Base-by-base conservation (phyloP, 2,797 vertebrate species). In the Aulostomus chinensis region DNA sequence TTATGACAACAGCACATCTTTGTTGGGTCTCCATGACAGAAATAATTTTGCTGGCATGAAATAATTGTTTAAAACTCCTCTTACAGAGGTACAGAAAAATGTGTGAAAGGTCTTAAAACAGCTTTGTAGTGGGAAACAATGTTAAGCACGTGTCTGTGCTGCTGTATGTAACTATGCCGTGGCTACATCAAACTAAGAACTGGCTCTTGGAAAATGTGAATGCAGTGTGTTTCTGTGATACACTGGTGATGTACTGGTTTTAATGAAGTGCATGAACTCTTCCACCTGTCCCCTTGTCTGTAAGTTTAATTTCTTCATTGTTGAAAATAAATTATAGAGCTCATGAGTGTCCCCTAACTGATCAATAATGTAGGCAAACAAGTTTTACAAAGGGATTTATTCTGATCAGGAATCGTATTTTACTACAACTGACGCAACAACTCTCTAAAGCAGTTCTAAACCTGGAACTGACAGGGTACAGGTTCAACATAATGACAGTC, bases 311-410 rank as follows among this genome's bases (percentile, higher is more conserved):
- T 57, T 59, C 29, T 51, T 39, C 9, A 28, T 24, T 50, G 37
- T 59, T 54, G n/a, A 11, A 73, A 65, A 60, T 16, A 46, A 35
- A 21, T 48, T 33, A 18, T 28, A 32, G 32, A 46, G 28, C 35
- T 17, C 9, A 25, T 33, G 2, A 2, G 3, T 5, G 12, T 17
- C 26, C 17, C 39, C 12, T 57, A 63, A 47, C 4, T 21, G 30
- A 75, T 52, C n/a, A 51, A 55, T 39, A 42, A 57, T 43, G 9
- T 36, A 31, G 15, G 11, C 34, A 76, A 59, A 58, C 20, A 62
- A 42, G 16, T 50, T 60, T 8, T 52, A 48, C 9, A 66, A 66
- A 68, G 8, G 37, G 33, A 51, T 85, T 85, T 83, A 80, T 85
- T 88, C 47, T 4, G 47, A 58, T 74, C 15, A 58, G 21, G 55